Evolutionary conservation across 2,113 vertebrate genomes (phyloP).

Genomic region (Xenopus tropicalis): UCB_Xtro_10.0 CM004449.2:101931001-101931500

Average conservation of each 20-base stretch:
- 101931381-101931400: constrained; percentile 36
- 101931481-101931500: constrained; percentile 35
- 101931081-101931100: too few relatives aligned
- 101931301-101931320: constrained; percentile 22
- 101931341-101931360: constrained; percentile 28
- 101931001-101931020: too few relatives aligned
- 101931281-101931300: not conserved
- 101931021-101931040: too few relatives aligned
- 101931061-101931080: too few relatives aligned
- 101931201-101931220: too few relatives aligned
- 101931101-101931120: too few relatives aligned
- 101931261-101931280: not conserved
- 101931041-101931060: too few relatives aligned
- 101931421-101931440: constrained; percentile 37
- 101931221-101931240: too few relatives aligned
- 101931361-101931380: constrained; percentile 27
- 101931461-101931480: constrained; percentile 42
- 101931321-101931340: constrained; percentile 5
- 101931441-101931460: constrained; percentile 31
- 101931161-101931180: too few relatives aligned
- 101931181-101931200: too few relatives aligned
- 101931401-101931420: constrained; percentile 30
- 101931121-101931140: too few relatives aligned
- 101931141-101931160: too few relatives aligned
- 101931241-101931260: not conserved